phyloP scores from a whole-genome alignment of 1,140 invertebrate species.

The Rhopalosiphum padi region DNA sequence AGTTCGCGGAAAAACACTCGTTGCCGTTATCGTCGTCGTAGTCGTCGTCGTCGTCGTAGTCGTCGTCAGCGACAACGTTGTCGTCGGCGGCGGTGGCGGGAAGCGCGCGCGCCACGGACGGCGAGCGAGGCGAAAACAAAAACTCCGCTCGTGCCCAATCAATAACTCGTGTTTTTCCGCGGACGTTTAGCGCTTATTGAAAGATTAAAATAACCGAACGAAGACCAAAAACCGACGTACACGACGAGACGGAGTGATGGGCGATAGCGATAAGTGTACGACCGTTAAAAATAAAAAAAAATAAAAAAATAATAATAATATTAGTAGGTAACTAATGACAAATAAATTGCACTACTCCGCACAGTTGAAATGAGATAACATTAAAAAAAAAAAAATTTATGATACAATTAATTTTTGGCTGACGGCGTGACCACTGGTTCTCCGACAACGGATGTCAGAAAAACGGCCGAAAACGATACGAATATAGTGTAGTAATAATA shows the following conservation, averaged over 20 bases:
- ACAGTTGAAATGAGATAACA: no score
- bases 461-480: background rate
- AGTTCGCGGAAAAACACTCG: constrained; percentile 41
- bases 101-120: constrained; percentile 53
- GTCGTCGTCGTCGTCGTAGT: background rate
- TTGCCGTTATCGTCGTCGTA: constrained; percentile 16
- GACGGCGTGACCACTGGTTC: no score
- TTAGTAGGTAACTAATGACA: no score
- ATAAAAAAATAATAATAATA: background rate
- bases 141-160: constrained; percentile 51
- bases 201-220: background rate
- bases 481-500: background rate
- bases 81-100: constrained; percentile 11
- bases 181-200: constrained; percentile 42
- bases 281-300: background rate
- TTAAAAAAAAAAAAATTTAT: background rate
- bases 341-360: no score
- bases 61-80: background rate
- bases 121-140: constrained; percentile 39
- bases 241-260: background rate
- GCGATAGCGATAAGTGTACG: no score
- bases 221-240: background rate
- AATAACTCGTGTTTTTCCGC: constrained; percentile 53
- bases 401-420: background rate
- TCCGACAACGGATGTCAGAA: background rate